Evolutionary conservation across 2,888 invertebrate species (phyloP), one percentile per base, ranked within the genome.

Genomic region (Exephanes ischioxanthus): DNA sequence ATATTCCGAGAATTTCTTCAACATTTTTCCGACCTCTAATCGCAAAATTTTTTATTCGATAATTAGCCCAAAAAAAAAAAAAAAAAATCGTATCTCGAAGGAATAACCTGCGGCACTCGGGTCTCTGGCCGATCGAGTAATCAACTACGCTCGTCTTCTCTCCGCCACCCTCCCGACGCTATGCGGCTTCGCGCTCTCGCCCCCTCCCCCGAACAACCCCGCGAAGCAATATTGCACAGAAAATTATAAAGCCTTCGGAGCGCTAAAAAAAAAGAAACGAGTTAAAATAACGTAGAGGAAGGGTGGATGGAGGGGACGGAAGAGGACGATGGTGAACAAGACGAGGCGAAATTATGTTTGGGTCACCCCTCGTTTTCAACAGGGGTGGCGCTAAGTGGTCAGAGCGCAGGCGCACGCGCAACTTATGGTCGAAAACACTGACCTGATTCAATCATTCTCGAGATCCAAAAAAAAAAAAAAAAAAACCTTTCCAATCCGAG

Each of bases 351-450:
- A 92, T 91, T 90, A 91, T 93, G 93, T 93, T 93, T 93, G 90
- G 91, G 88, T 92, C 90, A 90, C 90, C 90, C 91, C 90, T 92
- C 90, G 91, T 91, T 92, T 92, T 93, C 90, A 92, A 92, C 92
- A 90, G 92, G 82, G 92, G 92, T 92, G 91, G 92, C 93, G 91
- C 90, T 91, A 87, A 90, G 88, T 83, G 84, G 72, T 78, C 80
- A 85, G 68, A 81, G 91, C 92, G 92, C 92, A 91, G 86, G 90
- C 93, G 93, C 91, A 89, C 86, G 88, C 91, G 89, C 92, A 91
- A 93, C 92, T 93, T 92, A 93, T 93, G 93, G 92, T 93, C 91
- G 92, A 93, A 93, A 93, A 93, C 92, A 93, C 93, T 93, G 93
- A 93, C 93, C 93, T 93, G 91, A 92, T 93, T 93, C 93, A 93